These are phyloP conservation scores for Parauchenoglanis ngamensis DNA, from an alignment of 2,797 vertebrate species.

Conservation along the genomic window DNA sequence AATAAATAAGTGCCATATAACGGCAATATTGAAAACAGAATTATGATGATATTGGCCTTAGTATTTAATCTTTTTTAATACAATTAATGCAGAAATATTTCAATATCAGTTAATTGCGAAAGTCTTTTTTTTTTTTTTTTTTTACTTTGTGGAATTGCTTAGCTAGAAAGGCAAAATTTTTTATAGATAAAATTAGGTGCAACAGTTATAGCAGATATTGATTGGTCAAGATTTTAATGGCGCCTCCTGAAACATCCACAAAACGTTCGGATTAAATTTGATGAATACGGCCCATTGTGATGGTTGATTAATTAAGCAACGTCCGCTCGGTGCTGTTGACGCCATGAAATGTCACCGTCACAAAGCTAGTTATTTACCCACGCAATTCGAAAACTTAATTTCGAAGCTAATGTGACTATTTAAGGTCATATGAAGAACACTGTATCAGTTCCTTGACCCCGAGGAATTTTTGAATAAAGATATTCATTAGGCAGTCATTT, in stretches of 20 bases:
- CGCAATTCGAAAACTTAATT: not conserved
- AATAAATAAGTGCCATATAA: not conserved
- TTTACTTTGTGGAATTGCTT: not conserved
- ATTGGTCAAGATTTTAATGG: not conserved
- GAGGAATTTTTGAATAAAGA: conserved; percentile 18
- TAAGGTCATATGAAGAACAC: conserved; percentile 2
- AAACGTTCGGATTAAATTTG: not conserved
- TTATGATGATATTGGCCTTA: not conserved
- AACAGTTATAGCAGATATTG: not conserved
- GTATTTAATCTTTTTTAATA: not conserved
- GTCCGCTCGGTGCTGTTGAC: not conserved
- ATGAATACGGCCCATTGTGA: no score
- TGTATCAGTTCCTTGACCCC: not conserved
- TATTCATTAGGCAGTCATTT: conserved; percentile 32
- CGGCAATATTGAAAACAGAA: not conserved
- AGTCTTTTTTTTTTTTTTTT: no score
- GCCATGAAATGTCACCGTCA: not conserved
- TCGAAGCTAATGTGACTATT: not conserved
- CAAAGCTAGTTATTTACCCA: not conserved
- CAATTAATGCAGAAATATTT: not conserved
- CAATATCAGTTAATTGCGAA: not conserved
- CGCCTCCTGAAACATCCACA: not conserved
- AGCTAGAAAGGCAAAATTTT: not conserved
- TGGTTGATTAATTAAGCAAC: not conserved
- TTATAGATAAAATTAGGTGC: not conserved